A percentile compares a stretch with the other conserved stretches of the same genome.
Evolutionary conservation across 1,140 invertebrate genomes (phyloP).

Genomic region (Magallana ariakensis): DNA sequence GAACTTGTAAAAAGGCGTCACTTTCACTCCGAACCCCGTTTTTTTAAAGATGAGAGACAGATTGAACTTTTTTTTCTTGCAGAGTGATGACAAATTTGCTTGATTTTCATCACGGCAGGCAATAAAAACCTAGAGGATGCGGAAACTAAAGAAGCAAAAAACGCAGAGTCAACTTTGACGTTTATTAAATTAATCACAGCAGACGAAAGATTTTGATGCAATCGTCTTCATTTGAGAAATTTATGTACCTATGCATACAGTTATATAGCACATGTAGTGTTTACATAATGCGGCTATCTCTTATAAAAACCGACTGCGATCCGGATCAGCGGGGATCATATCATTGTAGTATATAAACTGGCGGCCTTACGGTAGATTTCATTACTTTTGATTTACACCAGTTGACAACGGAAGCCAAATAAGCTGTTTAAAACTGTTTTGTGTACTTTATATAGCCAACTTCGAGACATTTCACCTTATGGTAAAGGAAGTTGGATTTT

Average conservation of each 20-base stretch:
- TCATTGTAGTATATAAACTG: conserved; percentile 20
- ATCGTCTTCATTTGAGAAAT: conserved; percentile 26
- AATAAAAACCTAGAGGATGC: background rate
- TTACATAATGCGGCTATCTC: conserved; percentile 24
- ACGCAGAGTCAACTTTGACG: background rate
- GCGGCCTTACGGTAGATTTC: background rate
- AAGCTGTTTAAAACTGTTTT: background rate
- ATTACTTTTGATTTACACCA: conserved; percentile 25
- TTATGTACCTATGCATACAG: conserved; percentile 1
- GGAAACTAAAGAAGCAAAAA: background rate
- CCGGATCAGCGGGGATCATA: conserved; percentile 20
- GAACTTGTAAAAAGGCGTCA: background rate
- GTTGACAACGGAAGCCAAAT: background rate
- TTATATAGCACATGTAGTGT: conserved; percentile 19
- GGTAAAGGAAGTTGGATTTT: background rate
- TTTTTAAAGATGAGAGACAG: conserved; percentile 2
- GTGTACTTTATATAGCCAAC: background rate
- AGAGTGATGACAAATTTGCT: conserved; percentile 18
- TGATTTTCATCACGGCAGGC: conserved; percentile 30
- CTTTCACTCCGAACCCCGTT: conserved; percentile 14
- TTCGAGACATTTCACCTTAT: background rate
- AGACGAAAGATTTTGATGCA: background rate
- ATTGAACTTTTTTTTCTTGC: conserved; percentile 11
- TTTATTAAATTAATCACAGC: background rate
- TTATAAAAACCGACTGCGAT: conserved; percentile 7